Conservation (phyloP, 2,113 vertebrate genomes). For the Cercopithecus mona region DNA sequence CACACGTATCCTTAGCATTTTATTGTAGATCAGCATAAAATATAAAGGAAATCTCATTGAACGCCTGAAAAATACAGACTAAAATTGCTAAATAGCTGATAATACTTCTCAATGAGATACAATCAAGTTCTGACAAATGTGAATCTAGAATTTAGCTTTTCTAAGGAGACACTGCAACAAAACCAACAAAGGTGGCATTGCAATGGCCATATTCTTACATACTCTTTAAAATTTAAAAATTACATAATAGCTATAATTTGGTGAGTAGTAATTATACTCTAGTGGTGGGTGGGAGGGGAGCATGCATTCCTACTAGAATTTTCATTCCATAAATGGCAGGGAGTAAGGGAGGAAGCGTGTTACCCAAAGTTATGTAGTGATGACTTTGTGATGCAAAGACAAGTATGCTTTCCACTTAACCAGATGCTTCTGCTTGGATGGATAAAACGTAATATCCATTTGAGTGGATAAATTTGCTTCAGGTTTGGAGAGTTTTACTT, state of each 20-base stretch:
- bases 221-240: not conserved
- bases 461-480: not conserved
- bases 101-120: not conserved
- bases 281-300: not conserved
- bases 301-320: not conserved
- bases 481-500: not conserved
- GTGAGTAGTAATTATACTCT: not conserved
- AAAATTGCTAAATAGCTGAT: not conserved
- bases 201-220: not conserved
- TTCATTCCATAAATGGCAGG: not conserved
- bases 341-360: not conserved
- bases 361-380: not conserved
- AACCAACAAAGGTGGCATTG: not conserved
- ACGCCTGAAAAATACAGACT: not conserved
- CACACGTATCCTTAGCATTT: not conserved
- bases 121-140: not conserved
- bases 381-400: not conserved
- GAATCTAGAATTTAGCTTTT: not conserved
- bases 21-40: not conserved
- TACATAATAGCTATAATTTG: not conserved
- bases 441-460: not conserved
- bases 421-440: not conserved
- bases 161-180: not conserved
- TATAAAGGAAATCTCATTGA: not conserved
- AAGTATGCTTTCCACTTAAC: not conserved